phyloP scores from a whole-genome alignment of 2,888 invertebrate species.

The Timema podura region DNA sequence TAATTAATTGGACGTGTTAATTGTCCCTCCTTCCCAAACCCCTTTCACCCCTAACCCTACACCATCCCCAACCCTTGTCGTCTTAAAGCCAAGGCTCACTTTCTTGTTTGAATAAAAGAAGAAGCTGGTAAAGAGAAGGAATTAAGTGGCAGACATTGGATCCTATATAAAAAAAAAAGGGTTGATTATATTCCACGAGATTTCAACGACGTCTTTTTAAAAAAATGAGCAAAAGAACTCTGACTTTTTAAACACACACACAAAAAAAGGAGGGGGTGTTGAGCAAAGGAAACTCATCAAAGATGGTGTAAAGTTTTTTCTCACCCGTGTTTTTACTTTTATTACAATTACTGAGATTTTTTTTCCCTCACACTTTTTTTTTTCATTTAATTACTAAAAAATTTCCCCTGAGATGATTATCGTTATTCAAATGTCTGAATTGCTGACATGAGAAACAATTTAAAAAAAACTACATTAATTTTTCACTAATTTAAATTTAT shows the following conservation, averaged over 20 bases:
- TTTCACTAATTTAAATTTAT: too few relatives aligned
- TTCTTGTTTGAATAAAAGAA: slow-evolving; percentile 17
- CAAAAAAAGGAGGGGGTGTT: slow-evolving; percentile 14
- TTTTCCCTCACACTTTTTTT: slow-evolving; percentile 12
- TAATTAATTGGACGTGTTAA: slow-evolving; percentile 32
- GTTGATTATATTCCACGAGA: slow-evolving; percentile 10
- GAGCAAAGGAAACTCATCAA: slow-evolving; percentile 8
- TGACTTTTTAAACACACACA: slow-evolving; percentile 12
- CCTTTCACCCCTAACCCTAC: too few relatives aligned
- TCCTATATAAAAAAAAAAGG: slow-evolving; percentile 16
- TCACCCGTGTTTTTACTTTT: too few relatives aligned
- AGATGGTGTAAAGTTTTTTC: not conserved
- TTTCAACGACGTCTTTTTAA: too few relatives aligned
- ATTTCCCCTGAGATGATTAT: slow-evolving; percentile 24
- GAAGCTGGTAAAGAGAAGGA: too few relatives aligned
- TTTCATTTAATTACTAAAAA: too few relatives aligned
- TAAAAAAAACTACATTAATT: slow-evolving; percentile 15
- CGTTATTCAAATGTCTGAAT: slow-evolving; percentile 20
- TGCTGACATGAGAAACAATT: slow-evolving; percentile 18
- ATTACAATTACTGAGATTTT: too few relatives aligned
- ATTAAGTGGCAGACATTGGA: too few relatives aligned
- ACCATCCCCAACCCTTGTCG: too few relatives aligned
- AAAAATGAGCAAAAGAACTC: too few relatives aligned
- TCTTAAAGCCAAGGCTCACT: not conserved
- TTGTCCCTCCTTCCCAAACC: slow-evolving; percentile 18